Percentiles rank a stretch among this genome's conserved stretches.
These are phyloP conservation scores for Alosa sapidissima DNA, from an alignment of 2,797 vertebrate species.

Conservation along the genomic window DNA sequence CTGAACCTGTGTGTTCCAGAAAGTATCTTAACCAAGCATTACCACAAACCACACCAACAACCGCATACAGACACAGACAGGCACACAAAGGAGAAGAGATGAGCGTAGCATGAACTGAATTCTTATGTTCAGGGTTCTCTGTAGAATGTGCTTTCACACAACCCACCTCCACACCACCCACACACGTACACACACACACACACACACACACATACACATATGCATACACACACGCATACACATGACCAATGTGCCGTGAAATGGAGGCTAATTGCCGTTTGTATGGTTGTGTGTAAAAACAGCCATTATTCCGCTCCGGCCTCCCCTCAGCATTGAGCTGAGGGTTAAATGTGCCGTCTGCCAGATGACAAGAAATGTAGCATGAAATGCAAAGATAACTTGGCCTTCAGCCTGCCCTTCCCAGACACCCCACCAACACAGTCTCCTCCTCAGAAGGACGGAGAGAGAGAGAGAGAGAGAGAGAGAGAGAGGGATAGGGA, in stretches of 20 bases:
- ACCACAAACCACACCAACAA: not conserved
- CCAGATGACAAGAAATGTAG: constrained; percentile 58
- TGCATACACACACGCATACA: constrained; percentile 23
- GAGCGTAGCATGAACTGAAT: not conserved
- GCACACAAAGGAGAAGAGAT: constrained; percentile 6
- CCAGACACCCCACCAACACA: constrained; percentile 15
- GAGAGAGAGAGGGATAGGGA: not conserved
- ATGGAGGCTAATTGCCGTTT: constrained; percentile 69
- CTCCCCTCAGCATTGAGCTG: constrained; percentile 51
- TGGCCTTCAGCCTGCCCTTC: constrained; percentile 45
- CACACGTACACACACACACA: not conserved
- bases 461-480: not conserved
- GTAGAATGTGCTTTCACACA: constrained; percentile 26
- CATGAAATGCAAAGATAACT: constrained; percentile 59
- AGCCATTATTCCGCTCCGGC: constrained; percentile 65
- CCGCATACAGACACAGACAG: not conserved
- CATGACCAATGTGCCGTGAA: constrained; percentile 64
- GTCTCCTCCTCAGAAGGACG: constrained; percentile 32
- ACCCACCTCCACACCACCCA: constrained; percentile 34
- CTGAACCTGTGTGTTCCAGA: not conserved
- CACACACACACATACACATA: not conserved
- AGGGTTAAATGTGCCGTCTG: constrained; percentile 56
- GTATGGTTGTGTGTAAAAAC: constrained; percentile 63
- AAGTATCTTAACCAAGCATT: not conserved
- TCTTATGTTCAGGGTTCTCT: not conserved